A percentile compares a stretch with the other conserved stretches of the same genome.
phyloP scores from a whole-genome alignment of 2,797 vertebrate species.

The Sebastes paucispinis region DNA sequence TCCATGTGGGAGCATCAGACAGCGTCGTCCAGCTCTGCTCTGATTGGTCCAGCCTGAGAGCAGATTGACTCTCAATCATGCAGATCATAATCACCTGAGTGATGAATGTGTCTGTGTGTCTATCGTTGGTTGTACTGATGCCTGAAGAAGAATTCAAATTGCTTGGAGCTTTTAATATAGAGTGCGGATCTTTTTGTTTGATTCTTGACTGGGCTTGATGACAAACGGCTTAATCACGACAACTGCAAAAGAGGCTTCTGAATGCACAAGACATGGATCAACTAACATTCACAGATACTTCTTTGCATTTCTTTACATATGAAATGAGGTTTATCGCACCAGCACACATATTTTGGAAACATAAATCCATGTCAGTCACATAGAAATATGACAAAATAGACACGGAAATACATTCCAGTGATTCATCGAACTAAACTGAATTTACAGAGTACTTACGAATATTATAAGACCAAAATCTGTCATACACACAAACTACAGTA shows the following conservation, averaged over 20 bases:
- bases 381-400: background rate
- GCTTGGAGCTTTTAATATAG: background rate
- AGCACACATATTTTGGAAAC: background rate
- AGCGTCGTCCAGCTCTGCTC: background rate
- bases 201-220: background rate
- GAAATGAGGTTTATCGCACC: slow-evolving; percentile 5
- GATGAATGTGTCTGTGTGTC: background rate
- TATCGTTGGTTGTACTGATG: background rate
- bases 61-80: background rate
- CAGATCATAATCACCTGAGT: background rate
- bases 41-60: background rate
- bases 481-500: background rate
- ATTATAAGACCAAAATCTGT: background rate
- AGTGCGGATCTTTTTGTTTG: background rate
- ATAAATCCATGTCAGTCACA: slow-evolving; percentile 2
- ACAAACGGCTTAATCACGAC: background rate
- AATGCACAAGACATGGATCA: background rate
- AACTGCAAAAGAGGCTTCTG: background rate
- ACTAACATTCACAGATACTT: background rate
- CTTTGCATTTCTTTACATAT: background rate
- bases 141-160: background rate
- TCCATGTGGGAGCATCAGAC: background rate
- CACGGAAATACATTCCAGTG: background rate
- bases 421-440: background rate
- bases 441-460: background rate